Evolutionary conservation across 2,797 vertebrate genomes (phyloP).

Genomic region (Fratercula arctica): DNA sequence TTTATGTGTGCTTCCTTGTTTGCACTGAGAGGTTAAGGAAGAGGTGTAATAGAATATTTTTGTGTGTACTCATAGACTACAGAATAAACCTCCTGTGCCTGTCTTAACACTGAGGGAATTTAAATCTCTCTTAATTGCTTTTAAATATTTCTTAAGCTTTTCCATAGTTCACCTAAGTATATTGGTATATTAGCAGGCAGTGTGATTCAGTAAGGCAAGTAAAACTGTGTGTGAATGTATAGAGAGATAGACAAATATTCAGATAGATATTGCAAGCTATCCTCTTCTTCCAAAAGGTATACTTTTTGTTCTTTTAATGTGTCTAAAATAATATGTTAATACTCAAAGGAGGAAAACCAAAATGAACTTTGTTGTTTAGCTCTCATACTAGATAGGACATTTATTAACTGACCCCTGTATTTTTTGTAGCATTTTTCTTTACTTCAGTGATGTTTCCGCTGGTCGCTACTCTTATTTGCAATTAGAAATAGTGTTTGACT

Average conservation of each 20-base stretch:
- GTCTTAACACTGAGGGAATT: neutral
- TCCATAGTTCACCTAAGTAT: neutral
- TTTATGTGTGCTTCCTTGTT: neutral
- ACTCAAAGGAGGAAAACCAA: neutral
- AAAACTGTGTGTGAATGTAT: neutral
- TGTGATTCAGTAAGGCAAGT: neutral
- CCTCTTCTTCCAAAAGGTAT: neutral
- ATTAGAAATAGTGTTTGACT: neutral
- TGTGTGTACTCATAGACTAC: rapidly evolving
- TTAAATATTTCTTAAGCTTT: neutral
- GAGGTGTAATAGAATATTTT: neutral
- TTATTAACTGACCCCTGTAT: neutral
- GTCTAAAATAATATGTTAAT: neutral
- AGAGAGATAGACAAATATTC: neutral
- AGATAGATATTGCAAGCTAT: neutral
- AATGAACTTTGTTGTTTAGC: neutral
- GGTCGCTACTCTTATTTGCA: neutral
- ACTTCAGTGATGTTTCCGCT: neutral
- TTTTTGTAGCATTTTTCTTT: neutral
- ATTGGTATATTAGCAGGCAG: neutral
- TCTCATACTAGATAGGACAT: neutral
- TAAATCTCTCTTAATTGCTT: neutral
- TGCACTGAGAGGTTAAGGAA: neutral
- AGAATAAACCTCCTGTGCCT: neutral
- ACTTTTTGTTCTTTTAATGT: neutral